These are phyloP conservation scores for Drosophila melanica DNA, from an alignment of 1,140 invertebrate species.

Conservation along the genomic window DNA sequence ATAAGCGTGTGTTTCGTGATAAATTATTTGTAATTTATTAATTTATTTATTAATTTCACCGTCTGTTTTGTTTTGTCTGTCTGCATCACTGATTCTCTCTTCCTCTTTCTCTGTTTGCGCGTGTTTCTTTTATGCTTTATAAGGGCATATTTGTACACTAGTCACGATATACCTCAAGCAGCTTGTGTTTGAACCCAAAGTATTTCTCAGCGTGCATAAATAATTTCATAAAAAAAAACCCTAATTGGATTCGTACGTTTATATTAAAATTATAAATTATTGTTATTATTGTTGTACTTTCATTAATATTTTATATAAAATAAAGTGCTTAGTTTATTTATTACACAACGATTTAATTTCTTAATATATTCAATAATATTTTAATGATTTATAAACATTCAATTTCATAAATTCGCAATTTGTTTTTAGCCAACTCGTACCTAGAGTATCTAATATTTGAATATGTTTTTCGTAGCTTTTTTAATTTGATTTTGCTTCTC, in stretches of 20 bases:
- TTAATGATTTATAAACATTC: no score
- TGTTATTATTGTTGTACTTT: no score
- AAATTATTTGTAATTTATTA: conserved; percentile 79
- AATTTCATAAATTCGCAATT: no score
- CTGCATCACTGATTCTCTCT: conserved; percentile 3
- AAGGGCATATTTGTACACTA: conserved; percentile 16
- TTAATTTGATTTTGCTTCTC: background rate
- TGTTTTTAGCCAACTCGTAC: background rate
- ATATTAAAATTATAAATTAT: no score
- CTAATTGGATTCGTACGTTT: no score
- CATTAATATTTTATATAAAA: no score
- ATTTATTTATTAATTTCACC: conserved; percentile 72
- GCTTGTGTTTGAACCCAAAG: background rate
- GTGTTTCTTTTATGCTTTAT: background rate
- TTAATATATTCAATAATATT: no score
- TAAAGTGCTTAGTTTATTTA: no score
- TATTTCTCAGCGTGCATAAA: background rate
- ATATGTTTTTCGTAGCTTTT: background rate
- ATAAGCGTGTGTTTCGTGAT: conserved; percentile 54
- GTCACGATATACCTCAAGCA: conserved; percentile 10
- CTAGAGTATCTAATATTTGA: background rate
- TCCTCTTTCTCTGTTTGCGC: background rate
- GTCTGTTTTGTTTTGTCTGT: conserved; percentile 37
- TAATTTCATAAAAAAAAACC: background rate
- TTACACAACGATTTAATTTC: no score